Evolutionary conservation across 2,888 invertebrate genomes (phyloP).

Genomic region (Cynaeus angustus): DNA sequence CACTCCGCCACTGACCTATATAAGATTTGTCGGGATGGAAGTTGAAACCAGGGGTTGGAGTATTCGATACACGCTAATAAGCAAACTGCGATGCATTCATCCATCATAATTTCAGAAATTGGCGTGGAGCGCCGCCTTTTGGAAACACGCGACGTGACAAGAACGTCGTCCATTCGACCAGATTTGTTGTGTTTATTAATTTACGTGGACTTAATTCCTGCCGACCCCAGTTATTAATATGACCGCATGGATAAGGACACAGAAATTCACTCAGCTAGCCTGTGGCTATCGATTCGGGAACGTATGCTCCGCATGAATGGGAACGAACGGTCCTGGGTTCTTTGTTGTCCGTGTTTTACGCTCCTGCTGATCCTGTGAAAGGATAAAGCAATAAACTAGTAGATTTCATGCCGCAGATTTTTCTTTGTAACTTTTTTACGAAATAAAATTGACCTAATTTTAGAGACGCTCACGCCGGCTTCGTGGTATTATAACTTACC

Average conservation of each 20-base stretch:
- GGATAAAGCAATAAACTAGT: constrained; percentile 53
- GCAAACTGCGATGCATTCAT: constrained; percentile 58
- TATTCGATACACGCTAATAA: constrained; percentile 56
- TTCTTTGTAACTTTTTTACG: constrained; percentile 46
- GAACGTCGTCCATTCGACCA: constrained; percentile 50
- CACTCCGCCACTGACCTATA: constrained; percentile 45
- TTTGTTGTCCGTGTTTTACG: constrained; percentile 62
- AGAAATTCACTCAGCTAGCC: constrained; percentile 63
- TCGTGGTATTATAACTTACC: constrained; percentile 7
- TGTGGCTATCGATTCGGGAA: constrained; percentile 60
- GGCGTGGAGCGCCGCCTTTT: constrained; percentile 54
- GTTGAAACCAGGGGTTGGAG: constrained; percentile 22
- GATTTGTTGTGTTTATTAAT: constrained; percentile 40
- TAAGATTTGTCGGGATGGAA: constrained; percentile 38
- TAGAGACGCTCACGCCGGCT: constrained; percentile 18
- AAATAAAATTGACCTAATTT: constrained; percentile 44
- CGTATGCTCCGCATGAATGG: constrained; percentile 60
- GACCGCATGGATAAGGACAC: constrained; percentile 57
- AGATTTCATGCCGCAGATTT: constrained; percentile 50
- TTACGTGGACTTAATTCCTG: constrained; percentile 36
- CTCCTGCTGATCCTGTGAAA: constrained; percentile 59
- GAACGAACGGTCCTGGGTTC: constrained; percentile 59
- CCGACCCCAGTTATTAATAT: constrained; percentile 47
- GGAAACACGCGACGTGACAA: constrained; percentile 55
- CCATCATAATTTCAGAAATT: constrained; percentile 61